Evolutionary conservation across 2,888 invertebrate species (phyloP).

Genomic region (Limnephilus rhombicus): DNA sequence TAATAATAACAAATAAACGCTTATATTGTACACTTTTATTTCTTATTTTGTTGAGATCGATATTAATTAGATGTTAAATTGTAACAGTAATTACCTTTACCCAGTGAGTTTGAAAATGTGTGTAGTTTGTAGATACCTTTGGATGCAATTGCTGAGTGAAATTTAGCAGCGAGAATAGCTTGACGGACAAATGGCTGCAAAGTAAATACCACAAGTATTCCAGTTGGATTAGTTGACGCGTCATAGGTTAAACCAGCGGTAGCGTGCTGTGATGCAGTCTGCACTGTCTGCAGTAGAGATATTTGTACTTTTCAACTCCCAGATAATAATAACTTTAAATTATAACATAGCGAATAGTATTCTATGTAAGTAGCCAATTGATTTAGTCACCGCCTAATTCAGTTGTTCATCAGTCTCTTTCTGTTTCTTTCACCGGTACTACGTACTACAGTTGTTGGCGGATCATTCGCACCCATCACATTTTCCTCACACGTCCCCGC

Average conservation of each 20-base stretch:
- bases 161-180: neutral
- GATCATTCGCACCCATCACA: neutral
- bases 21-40: neutral
- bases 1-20: neutral
- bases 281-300: neutral
- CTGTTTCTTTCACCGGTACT: neutral
- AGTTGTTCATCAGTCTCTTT: neutral
- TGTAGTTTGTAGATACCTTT: neutral
- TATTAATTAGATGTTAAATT: neutral
- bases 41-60: neutral
- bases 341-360: neutral
- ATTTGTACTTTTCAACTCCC: neutral
- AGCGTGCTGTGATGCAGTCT: neutral
- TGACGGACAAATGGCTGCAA: neutral
- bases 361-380: neutral
- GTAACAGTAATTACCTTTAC: neutral
- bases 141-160: neutral
- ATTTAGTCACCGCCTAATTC: neutral
- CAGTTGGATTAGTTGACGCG: neutral
- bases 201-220: neutral
- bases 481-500: constrained; percentile 3
- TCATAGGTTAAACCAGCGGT: neutral
- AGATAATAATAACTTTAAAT: neutral
- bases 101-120: neutral
- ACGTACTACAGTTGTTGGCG: neutral